Base-by-base conservation (phyloP, 2,113 vertebrate genomes). In the Xyliphius kryptos region DNA sequence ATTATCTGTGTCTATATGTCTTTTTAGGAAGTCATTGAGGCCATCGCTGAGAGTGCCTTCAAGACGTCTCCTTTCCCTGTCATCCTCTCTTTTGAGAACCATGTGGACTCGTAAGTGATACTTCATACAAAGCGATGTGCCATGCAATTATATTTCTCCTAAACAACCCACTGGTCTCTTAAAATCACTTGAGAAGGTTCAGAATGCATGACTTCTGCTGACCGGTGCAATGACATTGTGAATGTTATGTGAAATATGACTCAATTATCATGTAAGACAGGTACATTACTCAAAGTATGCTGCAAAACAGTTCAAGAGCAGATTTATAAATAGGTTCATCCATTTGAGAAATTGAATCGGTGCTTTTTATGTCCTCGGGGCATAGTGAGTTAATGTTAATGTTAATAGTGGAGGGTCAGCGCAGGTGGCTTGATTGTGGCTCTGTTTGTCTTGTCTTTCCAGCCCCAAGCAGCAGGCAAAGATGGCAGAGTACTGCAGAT, bases 391-490 rank as follows among this genome's bases (percentile, higher is more conserved):
- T n/a, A n/a, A n/a, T n/a, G n/a, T n/a, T n/a, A n/a, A n/a, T n/a
- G n/a, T n/a, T n/a, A n/a, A n/a, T n/a, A n/a, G n/a, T n/a, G n/a
- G n/a, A n/a, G n/a, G n/a, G n/a, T n/a, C n/a, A n/a, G n/a, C n/a
- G 60, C 51, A 68, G 6, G 64, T 13, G 64, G 19, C 13, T 21
- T 73, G 7, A 66, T 10, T 40, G 11, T 63, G 6, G 60, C 14
- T 71, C 17, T 60, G 36, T 62, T 47, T 67, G 53, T 57, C 16
- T 62, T 66, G 41, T 68, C 67, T 32, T 48, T 74, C 61, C 62
- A 97, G 94, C 63, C 94, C 94, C 6, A 98, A 97, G 80, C 96
- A 97, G 73, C 96, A 99, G 77, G 95, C 93, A 32, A 99, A 99
- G 85, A 99, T 98, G 96, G 96, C 95, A 0, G 96, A 99, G 79